Conservation (phyloP, 1,140 invertebrate genomes). For the Augochlora pura region DNA sequence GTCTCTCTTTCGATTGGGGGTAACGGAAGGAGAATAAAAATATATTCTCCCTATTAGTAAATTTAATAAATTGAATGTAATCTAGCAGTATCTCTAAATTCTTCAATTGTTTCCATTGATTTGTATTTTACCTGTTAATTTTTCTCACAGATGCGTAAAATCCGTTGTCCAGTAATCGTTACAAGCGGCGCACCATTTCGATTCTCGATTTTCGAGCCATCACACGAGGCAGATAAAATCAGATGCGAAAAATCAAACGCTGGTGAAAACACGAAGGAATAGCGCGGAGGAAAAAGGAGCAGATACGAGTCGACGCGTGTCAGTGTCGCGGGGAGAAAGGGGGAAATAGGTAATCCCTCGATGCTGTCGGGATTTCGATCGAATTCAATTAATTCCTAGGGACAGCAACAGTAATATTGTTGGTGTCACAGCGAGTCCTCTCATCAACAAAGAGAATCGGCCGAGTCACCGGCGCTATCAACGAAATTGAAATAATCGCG, state of each 20-base stretch:
- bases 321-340: neutral
- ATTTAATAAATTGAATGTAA: no score
- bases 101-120: no score
- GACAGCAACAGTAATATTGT: constrained; percentile 46
- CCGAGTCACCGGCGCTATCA: constrained; percentile 9
- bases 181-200: no score
- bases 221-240: neutral
- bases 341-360: constrained; percentile 17
- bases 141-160: no score
- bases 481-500: constrained; percentile 54
- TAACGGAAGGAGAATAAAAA: no score
- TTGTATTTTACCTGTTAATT: no score
- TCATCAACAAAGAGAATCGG: constrained; percentile 22
- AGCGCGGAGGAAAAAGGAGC: neutral
- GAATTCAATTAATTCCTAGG: constrained; percentile 51
- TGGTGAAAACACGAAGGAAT: no score
- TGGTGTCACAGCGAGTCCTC: constrained; percentile 35
- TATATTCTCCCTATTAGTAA: no score
- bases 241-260: neutral
- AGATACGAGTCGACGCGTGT: neutral
- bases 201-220: neutral
- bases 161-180: no score
- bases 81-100: no score
- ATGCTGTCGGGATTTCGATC: constrained; percentile 41
- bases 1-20: no score